phyloP scores from a whole-genome alignment of 1,140 invertebrate species.

The Solen grandis region DNA sequence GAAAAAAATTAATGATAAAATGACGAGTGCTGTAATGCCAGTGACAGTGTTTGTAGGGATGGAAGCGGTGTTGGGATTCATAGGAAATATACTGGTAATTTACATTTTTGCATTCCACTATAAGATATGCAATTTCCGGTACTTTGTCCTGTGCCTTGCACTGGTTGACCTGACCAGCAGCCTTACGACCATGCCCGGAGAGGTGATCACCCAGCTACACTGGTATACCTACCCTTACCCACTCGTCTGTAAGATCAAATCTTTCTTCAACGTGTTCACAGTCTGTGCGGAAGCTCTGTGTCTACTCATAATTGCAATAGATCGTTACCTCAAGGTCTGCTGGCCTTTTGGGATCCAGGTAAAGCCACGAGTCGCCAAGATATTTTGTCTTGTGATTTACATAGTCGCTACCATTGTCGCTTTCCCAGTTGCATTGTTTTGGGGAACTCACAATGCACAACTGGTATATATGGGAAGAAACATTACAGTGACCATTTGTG shows the following conservation, averaged over 20 bases:
- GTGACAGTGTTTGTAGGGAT: constrained; percentile 56
- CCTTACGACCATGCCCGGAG: constrained; percentile 64
- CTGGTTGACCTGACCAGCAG: constrained; percentile 64
- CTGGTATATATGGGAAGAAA: background rate
- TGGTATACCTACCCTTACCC: constrained; percentile 65
- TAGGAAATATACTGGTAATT: constrained; percentile 63
- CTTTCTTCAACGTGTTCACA: constrained; percentile 62
- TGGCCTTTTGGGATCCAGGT: constrained; percentile 59
- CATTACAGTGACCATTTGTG: constrained; percentile 34
- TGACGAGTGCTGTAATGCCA: constrained; percentile 46
- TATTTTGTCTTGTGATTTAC: background rate
- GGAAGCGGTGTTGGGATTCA: constrained; percentile 55
- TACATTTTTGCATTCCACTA: constrained; percentile 58
- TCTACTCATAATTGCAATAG: constrained; percentile 61
- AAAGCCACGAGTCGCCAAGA: background rate
- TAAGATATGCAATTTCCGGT: constrained; percentile 52
- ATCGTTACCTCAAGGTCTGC: constrained; percentile 65
- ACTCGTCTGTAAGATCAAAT: constrained; percentile 58
- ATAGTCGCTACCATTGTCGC: constrained; percentile 11
- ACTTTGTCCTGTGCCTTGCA: constrained; percentile 63
- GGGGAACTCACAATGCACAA: constrained; percentile 13
- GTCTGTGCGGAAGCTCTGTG: constrained; percentile 59
- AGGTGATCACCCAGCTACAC: constrained; percentile 63
- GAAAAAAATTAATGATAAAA: constrained; percentile 47
- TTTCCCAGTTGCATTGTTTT: constrained; percentile 4